Base-by-base conservation (phyloP, 2,888 invertebrate species). In the Aleiodes alternator region DNA sequence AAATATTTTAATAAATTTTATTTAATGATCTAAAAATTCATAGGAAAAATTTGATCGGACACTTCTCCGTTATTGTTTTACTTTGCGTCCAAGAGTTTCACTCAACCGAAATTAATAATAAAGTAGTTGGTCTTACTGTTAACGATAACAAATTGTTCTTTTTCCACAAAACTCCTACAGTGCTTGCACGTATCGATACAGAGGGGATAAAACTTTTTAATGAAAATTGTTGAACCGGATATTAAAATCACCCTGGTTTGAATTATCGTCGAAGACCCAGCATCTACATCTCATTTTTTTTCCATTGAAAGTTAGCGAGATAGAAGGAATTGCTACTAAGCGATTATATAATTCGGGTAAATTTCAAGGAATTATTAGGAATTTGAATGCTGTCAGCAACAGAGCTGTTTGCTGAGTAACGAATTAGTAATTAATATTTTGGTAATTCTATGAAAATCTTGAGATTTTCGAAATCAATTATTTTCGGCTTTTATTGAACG, bases 211-310 rank as follows among this genome's bases (percentile, higher is more conserved):
- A 79, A 78, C 76, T 75, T 75, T 75, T 71, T 71, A 79, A 80
- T 80, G 78, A 80, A 80, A 79, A 78, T 77, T 77, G 75, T 77
- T 74, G 68, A 75, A 78, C 73, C 75, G 70, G 75, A 75, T 75
- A 75, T 75, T 75, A 75, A 75, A 75, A 55, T 64, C 64, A 9
- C 14, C 55, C 34, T 64, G 31, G 64, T 38, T 31, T 70, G 48
- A 61, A 61, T 38, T 69, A 75, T 64, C 70, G 70, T 56, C 23
- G 43, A 61, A 48, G 23, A 70, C 34, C 38, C 38, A 14, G 31
- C 38, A 43, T 61, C 61, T 61, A 14, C 11, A 12, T 69, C 38
- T 57, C 16, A 38, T 12, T 71, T 6, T 57, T 71, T 48, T n/a
- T 23, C 23, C 48, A n/a, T 11, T 34, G 34, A 69, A 51, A 53